Evolutionary conservation across 2,113 vertebrate species (phyloP).

Genomic region (Ceyx melanurus): DNA sequence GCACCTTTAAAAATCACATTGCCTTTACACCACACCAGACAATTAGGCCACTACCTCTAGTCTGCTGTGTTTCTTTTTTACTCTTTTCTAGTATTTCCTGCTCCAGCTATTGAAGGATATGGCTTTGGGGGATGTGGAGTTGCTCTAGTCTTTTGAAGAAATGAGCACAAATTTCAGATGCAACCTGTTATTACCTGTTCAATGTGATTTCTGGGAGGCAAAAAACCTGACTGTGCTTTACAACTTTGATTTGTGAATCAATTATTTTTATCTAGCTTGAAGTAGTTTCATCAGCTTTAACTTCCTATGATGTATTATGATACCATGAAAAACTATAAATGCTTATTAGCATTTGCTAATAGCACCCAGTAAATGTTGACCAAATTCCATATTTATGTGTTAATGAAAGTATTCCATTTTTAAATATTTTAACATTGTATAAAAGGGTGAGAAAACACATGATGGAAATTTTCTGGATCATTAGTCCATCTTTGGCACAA

Average conservation of each 20-base stretch:
- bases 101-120: not conserved
- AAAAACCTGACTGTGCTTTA: not conserved
- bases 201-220: conserved; percentile 3
- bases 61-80: not conserved
- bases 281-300: not conserved
- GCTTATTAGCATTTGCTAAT: not conserved
- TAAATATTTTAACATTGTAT: not conserved
- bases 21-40: not conserved
- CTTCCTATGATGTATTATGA: not conserved
- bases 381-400: not conserved
- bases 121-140: not conserved
- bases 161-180: not conserved
- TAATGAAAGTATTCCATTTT: not conserved
- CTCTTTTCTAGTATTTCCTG: not conserved
- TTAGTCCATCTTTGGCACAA: not conserved
- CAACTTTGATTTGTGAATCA: conserved; percentile 20
- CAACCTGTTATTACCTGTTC: not conserved
- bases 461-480: not conserved
- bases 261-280: conserved; percentile 2
- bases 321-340: not conserved
- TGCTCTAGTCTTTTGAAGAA: conserved; percentile 17
- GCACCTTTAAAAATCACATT: not conserved
- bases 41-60: not conserved
- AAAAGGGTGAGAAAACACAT: not conserved
- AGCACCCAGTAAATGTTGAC: not conserved